Conservation (phyloP, 2,888 invertebrate species). For the Erebia palarica region DNA sequence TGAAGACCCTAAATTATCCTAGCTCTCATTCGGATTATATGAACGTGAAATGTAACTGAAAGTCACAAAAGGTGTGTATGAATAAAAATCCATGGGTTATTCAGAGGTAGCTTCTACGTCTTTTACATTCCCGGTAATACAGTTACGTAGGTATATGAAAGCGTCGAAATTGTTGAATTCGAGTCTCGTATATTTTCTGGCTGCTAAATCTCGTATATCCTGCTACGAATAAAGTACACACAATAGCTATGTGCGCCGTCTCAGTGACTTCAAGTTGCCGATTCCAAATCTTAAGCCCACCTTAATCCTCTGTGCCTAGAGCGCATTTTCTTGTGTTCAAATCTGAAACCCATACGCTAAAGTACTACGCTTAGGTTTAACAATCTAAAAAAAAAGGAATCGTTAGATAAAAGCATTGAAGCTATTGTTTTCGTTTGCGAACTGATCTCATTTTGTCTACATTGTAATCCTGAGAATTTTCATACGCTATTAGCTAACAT, state of each 20-base stretch:
- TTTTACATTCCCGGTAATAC: slow-evolving; percentile 42
- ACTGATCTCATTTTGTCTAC: background rate
- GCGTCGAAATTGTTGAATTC: slow-evolving; percentile 45
- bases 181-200: slow-evolving; percentile 44
- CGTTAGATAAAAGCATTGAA: background rate
- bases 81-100: slow-evolving; percentile 40
- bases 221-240: slow-evolving; percentile 47
- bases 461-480: background rate
- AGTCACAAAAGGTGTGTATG: slow-evolving; percentile 35
- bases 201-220: slow-evolving; percentile 46
- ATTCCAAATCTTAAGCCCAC: slow-evolving; percentile 50
- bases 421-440: slow-evolving; percentile 4
- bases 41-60: slow-evolving; percentile 32
- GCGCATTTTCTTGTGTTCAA: slow-evolving; percentile 39
- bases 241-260: slow-evolving; percentile 46
- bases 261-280: slow-evolving; percentile 47
- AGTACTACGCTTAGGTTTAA: background rate
- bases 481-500: background rate
- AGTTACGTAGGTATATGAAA: slow-evolving; percentile 44
- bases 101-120: slow-evolving; percentile 39
- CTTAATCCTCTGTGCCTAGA: slow-evolving; percentile 45
- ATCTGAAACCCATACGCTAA: slow-evolving; percentile 32
- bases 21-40: slow-evolving; percentile 19
- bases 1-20: slow-evolving; percentile 15
- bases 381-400: background rate